Percentiles rank a stretch among this genome's conserved stretches.
Evolutionary conservation across 2,797 vertebrate genomes (phyloP).

Genomic region (Nyctibius grandis): DNA sequence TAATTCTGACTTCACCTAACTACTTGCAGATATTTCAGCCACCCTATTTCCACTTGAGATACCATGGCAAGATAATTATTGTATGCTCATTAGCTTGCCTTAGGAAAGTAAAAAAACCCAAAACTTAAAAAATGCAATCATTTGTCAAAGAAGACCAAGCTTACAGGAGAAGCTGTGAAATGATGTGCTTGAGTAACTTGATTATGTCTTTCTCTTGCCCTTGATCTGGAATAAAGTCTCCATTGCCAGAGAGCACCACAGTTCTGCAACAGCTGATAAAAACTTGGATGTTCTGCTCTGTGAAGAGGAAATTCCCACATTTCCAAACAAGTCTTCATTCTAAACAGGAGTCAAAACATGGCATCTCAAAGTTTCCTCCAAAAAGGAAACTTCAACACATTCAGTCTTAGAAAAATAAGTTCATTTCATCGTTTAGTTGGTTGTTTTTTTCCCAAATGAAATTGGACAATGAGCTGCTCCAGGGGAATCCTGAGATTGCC

Average conservation of each 20-base stretch:
- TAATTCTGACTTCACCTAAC: neutral
- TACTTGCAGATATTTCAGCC: neutral
- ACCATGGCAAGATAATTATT: neutral
- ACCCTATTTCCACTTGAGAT: neutral
- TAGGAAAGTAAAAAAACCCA: neutral
- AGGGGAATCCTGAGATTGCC: neutral
- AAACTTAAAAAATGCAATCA: neutral
- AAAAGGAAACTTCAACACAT: neutral
- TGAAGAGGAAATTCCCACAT: neutral
- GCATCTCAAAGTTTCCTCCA: neutral
- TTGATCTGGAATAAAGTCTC: neutral
- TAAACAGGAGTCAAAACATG: neutral
- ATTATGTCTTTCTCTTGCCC: neutral
- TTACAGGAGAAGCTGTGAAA: neutral
- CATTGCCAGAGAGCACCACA: neutral
- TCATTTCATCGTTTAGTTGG: neutral
- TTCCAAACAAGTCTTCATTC: neutral
- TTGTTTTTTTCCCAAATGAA: neutral
- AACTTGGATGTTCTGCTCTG: neutral
- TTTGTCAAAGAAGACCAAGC: neutral
- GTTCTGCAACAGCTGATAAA: neutral
- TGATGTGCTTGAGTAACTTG: neutral
- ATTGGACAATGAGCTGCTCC: neutral
- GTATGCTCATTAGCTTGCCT: neutral
- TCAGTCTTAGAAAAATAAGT: neutral